Conservation (phyloP, 2,888 invertebrate species). For the Nomada fucata region DNA sequence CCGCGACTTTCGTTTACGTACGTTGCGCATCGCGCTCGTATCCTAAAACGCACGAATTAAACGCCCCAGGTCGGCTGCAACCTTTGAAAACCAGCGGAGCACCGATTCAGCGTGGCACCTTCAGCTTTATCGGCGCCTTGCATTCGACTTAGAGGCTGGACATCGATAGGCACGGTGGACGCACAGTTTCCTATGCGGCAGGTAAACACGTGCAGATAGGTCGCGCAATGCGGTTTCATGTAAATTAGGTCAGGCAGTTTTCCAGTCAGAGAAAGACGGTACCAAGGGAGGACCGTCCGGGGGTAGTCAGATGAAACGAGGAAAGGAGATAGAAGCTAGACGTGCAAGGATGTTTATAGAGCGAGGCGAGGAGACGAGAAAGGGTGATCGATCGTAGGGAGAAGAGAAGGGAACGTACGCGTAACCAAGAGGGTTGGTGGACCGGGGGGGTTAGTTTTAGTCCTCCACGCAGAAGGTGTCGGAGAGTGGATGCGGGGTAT, state of each 20-base stretch:
- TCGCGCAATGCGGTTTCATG: constrained; percentile 76
- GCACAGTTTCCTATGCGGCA: constrained; percentile 73
- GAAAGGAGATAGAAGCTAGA: constrained; percentile 15
- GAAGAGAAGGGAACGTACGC: constrained; percentile 37
- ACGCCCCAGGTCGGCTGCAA: neutral
- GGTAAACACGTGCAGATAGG: constrained; percentile 73
- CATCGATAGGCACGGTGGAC: constrained; percentile 30
- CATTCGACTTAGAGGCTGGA: constrained; percentile 13
- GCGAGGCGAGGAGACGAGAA: constrained; percentile 22
- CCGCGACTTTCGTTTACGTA: constrained; percentile 57
- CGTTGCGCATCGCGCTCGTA: constrained; percentile 30
- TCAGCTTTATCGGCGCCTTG: constrained; percentile 50
- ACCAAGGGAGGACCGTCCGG: constrained; percentile 20
- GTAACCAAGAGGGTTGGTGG: constrained; percentile 53
- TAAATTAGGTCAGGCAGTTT: constrained; percentile 79
- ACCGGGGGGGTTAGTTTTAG: constrained; percentile 60
- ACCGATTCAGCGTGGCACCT: constrained; percentile 2
- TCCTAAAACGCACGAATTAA: constrained; percentile 38
- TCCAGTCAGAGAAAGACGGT: constrained; percentile 66
- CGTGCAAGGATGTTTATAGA: constrained; percentile 6
- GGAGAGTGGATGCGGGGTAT: constrained; percentile 51
- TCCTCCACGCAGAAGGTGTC: constrained; percentile 45
- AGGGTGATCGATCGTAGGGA: neutral
- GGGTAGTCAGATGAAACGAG: constrained; percentile 12
- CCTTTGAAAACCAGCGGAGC: neutral